These are phyloP conservation scores for Hippocampus zosterae DNA, from an alignment of 2,113 vertebrate species.

Conservation along the genomic window DNA sequence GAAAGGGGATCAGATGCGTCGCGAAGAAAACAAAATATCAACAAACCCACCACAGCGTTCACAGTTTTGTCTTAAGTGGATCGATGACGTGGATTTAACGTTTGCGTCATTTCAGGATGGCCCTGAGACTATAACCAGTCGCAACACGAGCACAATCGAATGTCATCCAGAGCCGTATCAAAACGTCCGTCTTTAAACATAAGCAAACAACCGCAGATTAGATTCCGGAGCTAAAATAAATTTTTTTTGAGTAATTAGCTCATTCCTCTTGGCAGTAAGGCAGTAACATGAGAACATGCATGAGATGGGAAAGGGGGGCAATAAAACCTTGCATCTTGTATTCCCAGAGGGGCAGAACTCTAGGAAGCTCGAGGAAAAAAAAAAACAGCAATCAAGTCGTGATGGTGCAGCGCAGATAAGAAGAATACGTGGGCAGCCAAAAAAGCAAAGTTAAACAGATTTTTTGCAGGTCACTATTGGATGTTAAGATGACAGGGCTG, in stretches of 20 bases:
- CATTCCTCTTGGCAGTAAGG: neutral
- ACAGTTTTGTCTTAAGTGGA: neutral
- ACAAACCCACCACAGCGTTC: neutral
- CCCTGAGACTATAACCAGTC: too few relatives aligned
- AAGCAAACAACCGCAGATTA: neutral
- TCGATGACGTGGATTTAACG: neutral
- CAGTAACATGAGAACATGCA: neutral
- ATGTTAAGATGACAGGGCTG: neutral
- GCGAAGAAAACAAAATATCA: neutral
- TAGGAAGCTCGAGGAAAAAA: conserved; percentile 22
- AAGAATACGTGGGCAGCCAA: neutral
- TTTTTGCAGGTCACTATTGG: neutral
- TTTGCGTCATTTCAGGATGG: too few relatives aligned
- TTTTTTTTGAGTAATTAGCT: neutral
- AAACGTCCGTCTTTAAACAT: too few relatives aligned
- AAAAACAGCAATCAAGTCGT: conserved; percentile 7
- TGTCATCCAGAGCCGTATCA: too few relatives aligned
- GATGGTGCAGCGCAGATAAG: conserved; percentile 18
- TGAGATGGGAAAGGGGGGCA: neutral
- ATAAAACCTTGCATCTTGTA: neutral
- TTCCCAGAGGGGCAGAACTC: conserved; percentile 3
- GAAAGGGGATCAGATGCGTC: conserved; percentile 26
- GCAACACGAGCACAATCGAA: too few relatives aligned
- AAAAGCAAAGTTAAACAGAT: neutral
- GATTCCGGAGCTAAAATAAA: too few relatives aligned